These are phyloP conservation scores for Podargus strigoides DNA, from an alignment of 2,797 vertebrate genomes.

Conservation along the genomic window DNA sequence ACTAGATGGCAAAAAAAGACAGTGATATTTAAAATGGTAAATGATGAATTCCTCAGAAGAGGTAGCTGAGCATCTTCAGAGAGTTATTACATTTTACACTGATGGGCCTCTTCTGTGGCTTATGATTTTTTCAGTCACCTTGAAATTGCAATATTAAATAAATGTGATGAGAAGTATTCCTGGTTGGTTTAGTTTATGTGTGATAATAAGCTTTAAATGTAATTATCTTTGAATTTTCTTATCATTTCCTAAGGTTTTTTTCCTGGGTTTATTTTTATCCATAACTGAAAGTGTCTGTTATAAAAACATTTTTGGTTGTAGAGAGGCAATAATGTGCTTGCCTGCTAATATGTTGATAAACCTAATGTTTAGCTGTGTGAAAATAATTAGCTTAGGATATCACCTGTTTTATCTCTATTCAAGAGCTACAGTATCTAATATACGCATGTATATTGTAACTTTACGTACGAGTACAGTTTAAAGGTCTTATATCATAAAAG, in stretches of 20 bases:
- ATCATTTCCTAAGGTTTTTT: neutral
- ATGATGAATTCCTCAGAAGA: neutral
- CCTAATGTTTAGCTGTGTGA: neutral
- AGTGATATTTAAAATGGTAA: neutral
- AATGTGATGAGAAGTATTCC: constrained; percentile 30
- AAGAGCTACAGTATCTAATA: neutral
- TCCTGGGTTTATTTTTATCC: constrained; percentile 33
- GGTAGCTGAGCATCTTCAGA: neutral
- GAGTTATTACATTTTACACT: constrained; percentile 1
- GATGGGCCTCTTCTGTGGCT: neutral
- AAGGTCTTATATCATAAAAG: neutral
- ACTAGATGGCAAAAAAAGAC: neutral
- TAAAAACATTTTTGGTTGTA: neutral
- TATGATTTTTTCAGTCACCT: constrained; percentile 10
- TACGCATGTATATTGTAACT: fast-evolving
- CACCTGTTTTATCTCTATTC: neutral
- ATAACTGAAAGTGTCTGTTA: neutral
- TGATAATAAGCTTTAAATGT: constrained; percentile 13
- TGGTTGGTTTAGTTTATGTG: constrained; percentile 41
- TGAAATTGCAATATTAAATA: constrained; percentile 42
- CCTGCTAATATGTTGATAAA: neutral
- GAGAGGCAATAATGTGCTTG: constrained; percentile 3
- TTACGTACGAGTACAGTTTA: neutral
- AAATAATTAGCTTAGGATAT: neutral
- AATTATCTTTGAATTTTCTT: constrained; percentile 27